Evolutionary conservation across 1,140 invertebrate species (phyloP), one percentile per base, ranked within the genome.

Genomic region (Antheraea mylitta): DNA sequence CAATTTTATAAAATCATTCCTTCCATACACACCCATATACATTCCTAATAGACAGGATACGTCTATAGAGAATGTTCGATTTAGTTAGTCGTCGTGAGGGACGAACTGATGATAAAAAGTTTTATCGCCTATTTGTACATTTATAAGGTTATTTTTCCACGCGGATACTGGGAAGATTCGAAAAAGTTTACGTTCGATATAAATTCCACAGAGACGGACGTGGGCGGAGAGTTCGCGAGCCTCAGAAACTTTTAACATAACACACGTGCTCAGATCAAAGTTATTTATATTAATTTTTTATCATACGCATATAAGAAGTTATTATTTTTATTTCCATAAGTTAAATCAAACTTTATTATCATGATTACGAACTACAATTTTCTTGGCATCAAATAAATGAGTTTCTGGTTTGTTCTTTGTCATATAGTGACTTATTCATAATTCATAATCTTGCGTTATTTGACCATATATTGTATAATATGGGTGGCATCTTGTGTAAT

Each of bases 141-240:
- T 65, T 42, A 65, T 42, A 65, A 65, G 64, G 22, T 68, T 74
- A 74, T 71, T 60, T 70, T 69, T 67, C 60, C 59, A 63, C 37
- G 59, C 69, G 69, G 69, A 73, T 69, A 73, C 69, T 69, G 69
- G 68, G 58, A 73, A 69, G 72, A 76, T 72, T 74, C 70, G 61
- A 72, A 74, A 74, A 76, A 76, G 69, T 76, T 74, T 61, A 74
- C 70, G 69, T 58, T 68, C 69, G 72, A 70, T 70, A 71, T 73
- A 70, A 73, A 74, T 70, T 70, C 75, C 71, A 67, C 13, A 18
- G 59, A 67, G 74, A 66, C 42, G 42, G 30, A 66, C 72, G 68
- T 61, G 72, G 68, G 58, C 59, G 19, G 48, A 11, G 62, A 64
- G 38, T 64, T 18, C 63, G 64, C 67, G 66, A 66, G 71, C 73